Conservation (phyloP, 2,113 vertebrate species). For the Sciurus niger region DNA sequence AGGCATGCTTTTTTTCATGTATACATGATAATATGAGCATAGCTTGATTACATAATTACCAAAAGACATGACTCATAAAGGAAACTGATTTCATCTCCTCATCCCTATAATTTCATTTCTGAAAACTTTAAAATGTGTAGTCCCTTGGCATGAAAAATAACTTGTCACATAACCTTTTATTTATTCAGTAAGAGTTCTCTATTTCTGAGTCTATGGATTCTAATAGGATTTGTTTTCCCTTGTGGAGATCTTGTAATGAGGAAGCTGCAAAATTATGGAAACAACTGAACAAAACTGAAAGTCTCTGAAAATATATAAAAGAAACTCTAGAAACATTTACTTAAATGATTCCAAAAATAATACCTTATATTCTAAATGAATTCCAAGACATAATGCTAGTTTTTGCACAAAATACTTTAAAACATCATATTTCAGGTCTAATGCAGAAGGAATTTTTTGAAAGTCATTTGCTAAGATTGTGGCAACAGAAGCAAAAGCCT, state of each 20-base stretch:
- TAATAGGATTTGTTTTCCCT: slow-evolving; percentile 25
- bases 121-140: slow-evolving; percentile 23
- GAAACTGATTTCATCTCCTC: slow-evolving; percentile 38
- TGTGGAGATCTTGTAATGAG: not conserved
- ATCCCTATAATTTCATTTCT: slow-evolving; percentile 42
- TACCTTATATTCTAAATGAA: not conserved
- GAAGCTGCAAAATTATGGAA: slow-evolving; percentile 12
- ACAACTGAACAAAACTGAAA: slow-evolving; percentile 1
- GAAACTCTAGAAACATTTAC: not conserved
- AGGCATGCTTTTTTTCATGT: not conserved
- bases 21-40: not conserved
- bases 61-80: slow-evolving; percentile 5
- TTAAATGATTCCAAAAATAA: slow-evolving; percentile 36
- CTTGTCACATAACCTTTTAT: slow-evolving; percentile 21
- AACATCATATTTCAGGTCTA: not conserved
- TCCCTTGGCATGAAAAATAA: not conserved
- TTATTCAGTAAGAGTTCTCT: not conserved
- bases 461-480: slow-evolving; percentile 16
- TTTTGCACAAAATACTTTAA: slow-evolving; percentile 37
- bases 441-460: not conserved
- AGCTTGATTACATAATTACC: not conserved
- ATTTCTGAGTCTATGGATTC: slow-evolving; percentile 20
- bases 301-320: slow-evolving; percentile 31
- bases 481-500: not conserved
- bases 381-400: not conserved